These are phyloP conservation scores for Chloroceryle aenea DNA, from an alignment of 2,113 vertebrate species.

Conservation along the genomic window DNA sequence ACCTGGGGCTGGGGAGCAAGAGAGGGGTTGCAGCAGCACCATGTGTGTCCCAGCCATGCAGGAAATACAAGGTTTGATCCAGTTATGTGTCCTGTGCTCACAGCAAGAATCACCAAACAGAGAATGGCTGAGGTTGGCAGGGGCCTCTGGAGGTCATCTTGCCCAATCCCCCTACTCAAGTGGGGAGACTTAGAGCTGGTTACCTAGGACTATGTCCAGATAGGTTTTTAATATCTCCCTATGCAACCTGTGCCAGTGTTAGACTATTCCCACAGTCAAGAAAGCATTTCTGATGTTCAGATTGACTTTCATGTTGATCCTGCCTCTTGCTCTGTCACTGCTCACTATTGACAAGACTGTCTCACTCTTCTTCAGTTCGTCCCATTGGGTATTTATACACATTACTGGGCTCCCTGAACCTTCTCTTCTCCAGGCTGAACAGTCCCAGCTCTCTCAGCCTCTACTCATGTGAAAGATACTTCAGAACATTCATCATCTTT, in stretches of 20 bases:
- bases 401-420: neutral
- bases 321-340: neutral
- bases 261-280: neutral
- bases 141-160: neutral
- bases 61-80: neutral
- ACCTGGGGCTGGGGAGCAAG: neutral
- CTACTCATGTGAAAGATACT: neutral
- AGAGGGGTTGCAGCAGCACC: neutral
- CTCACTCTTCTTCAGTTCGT: neutral
- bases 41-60: fast-evolving
- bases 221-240: neutral
- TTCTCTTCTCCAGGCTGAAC: neutral
- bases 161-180: neutral
- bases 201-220: neutral
- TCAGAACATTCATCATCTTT: neutral
- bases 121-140: neutral
- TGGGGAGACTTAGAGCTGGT: neutral
- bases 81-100: neutral
- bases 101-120: neutral
- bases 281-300: neutral
- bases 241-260: neutral
- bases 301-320: neutral
- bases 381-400: neutral
- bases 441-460: neutral
- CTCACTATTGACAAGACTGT: neutral